These are phyloP conservation scores for Prochilodus magdalenae DNA, from an alignment of 2,113 vertebrate genomes.

Conservation along the genomic window DNA sequence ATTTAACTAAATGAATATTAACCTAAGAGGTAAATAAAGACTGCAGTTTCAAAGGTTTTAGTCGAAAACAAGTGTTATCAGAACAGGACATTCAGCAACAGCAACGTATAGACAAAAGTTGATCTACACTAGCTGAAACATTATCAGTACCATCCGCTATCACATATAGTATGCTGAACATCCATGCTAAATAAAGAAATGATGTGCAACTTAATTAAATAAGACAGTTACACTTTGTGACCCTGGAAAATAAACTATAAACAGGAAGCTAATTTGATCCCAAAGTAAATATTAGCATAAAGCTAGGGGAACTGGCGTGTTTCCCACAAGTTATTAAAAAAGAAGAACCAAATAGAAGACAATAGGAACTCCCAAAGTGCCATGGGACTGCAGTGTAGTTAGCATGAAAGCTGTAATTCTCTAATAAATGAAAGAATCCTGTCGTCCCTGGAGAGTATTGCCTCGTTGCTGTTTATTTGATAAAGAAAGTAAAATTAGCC, in stretches of 20 bases:
- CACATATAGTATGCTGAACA: conserved; percentile 25
- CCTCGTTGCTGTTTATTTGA: conserved; percentile 67
- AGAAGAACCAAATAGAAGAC: conserved; percentile 62
- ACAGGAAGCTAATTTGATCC: conserved; percentile 69
- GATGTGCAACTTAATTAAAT: conserved; percentile 63
- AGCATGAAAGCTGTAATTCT: conserved; percentile 71
- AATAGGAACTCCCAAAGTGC: conserved; percentile 67
- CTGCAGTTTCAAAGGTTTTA: no score
- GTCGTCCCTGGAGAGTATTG: conserved; percentile 63
- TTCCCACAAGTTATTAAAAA: conserved; percentile 76
- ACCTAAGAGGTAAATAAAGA: no score
- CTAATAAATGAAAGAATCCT: conserved; percentile 73
- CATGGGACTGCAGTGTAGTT: conserved; percentile 56
- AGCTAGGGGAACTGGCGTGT: conserved; percentile 67
- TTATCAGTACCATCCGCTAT: neutral
- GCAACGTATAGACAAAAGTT: neutral
- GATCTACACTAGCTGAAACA: neutral
- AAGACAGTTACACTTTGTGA: conserved; percentile 70
- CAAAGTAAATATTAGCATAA: conserved; percentile 78
- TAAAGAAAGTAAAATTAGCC: conserved; percentile 70
- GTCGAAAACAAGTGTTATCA: no score
- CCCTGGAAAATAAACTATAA: conserved; percentile 67
- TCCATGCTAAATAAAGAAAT: conserved; percentile 64
- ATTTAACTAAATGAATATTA: neutral
- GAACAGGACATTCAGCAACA: no score